Evolutionary conservation across 2,113 vertebrate genomes (phyloP).

Genomic region (Phrynosoma blainvillii): DNA sequence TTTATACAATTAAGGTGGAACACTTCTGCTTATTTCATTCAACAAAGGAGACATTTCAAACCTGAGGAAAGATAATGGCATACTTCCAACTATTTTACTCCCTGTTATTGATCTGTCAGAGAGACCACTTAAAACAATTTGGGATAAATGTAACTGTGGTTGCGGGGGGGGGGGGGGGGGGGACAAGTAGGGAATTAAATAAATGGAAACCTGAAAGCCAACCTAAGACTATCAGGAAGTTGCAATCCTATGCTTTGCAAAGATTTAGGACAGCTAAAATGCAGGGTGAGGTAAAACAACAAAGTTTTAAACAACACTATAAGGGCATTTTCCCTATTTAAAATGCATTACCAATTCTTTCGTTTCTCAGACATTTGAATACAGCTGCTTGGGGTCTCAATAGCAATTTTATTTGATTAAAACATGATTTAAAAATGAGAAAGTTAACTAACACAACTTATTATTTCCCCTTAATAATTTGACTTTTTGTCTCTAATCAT

Average conservation of each 20-base stretch:
- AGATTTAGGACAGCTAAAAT: background rate
- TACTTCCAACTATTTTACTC: background rate
- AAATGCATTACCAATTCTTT: conserved; percentile 7
- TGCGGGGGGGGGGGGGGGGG: background rate
- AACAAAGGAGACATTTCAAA: background rate
- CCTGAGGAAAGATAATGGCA: background rate
- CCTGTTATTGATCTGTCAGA: background rate
- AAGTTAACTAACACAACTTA: background rate
- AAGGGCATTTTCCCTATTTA: background rate
- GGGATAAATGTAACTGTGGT: background rate
- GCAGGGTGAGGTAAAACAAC: background rate
- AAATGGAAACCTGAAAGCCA: conserved; percentile 3
- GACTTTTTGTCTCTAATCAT: background rate
- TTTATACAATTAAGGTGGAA: background rate
- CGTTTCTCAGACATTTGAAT: background rate
- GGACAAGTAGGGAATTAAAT: background rate
- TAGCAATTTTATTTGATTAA: conserved; percentile 5
- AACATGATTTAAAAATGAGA: background rate
- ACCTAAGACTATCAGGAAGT: background rate
- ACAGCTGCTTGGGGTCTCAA: background rate
- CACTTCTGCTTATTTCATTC: conserved; percentile 14
- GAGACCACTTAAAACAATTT: background rate
- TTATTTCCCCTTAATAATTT: background rate
- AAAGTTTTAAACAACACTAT: background rate
- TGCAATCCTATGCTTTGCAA: background rate